These are phyloP conservation scores for Drosophila elegans DNA, from an alignment of 1,140 invertebrate genomes.

Conservation along the genomic window DNA sequence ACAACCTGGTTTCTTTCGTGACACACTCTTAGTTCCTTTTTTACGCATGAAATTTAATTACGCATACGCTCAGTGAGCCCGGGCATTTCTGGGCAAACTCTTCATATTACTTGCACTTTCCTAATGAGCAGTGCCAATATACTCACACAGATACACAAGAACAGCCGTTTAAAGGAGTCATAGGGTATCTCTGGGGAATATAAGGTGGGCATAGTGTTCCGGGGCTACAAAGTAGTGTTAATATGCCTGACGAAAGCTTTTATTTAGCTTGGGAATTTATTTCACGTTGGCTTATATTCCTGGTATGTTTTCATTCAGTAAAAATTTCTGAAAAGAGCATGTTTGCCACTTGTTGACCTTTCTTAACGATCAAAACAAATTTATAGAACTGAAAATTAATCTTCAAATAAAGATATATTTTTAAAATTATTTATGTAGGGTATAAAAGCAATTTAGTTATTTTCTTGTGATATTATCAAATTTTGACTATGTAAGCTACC, in stretches of 20 bases:
- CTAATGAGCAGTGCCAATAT: constrained; percentile 61
- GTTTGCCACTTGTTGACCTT: too few relatives aligned
- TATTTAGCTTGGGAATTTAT: neutral
- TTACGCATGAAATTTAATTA: constrained; percentile 69
- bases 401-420: too few relatives aligned
- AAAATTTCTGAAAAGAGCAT: too few relatives aligned
- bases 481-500: too few relatives aligned
- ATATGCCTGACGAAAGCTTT: constrained; percentile 2
- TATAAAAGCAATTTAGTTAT: neutral
- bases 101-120: constrained; percentile 46
- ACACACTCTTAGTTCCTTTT: constrained; percentile 6
- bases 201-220: neutral
- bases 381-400: too few relatives aligned
- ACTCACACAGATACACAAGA: constrained; percentile 11
- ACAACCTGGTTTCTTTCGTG: constrained; percentile 64
- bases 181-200: constrained; percentile 10
- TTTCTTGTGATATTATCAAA: too few relatives aligned
- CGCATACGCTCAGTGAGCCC: constrained; percentile 60
- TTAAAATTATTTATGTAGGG: neutral
- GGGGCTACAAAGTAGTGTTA: neutral
- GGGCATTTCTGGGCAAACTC: constrained; percentile 25
- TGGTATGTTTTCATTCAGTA: too few relatives aligned
- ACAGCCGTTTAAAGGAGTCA: constrained; percentile 26
- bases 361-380: too few relatives aligned
- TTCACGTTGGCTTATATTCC: neutral